Conservation (phyloP, 2,888 invertebrate genomes). For the Brachypalpus laphriformis region DNA sequence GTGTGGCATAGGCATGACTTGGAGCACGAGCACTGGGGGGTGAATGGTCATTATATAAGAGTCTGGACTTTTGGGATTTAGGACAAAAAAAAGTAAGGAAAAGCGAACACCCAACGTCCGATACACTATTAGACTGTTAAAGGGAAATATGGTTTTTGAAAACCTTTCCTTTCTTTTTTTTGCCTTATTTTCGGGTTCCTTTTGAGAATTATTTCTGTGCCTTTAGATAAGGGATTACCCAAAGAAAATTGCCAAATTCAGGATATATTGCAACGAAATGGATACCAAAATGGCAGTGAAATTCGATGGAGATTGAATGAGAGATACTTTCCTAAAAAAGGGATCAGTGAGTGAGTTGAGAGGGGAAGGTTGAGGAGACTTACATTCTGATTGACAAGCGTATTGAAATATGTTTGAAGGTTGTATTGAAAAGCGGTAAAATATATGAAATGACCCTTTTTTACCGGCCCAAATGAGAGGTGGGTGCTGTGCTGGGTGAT, state of each 20-base stretch:
- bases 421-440: constrained; percentile 29
- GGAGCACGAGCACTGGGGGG: constrained; percentile 3
- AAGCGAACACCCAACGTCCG: constrained; percentile 10
- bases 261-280: constrained; percentile 56
- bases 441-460: constrained; percentile 37
- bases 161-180: constrained; percentile 34
- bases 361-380: background rate
- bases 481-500: constrained; percentile 4
- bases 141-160: constrained; percentile 47
- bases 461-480: background rate
- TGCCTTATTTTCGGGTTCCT: constrained; percentile 1
- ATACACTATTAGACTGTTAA: constrained; percentile 46
- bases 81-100: constrained; percentile 8
- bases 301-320: constrained; percentile 50
- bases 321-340: constrained; percentile 18
- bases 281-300: constrained; percentile 28
- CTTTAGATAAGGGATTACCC: constrained; percentile 47
- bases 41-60: constrained; percentile 60
- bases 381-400: constrained; percentile 51
- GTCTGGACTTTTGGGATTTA: constrained; percentile 61
- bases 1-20: constrained; percentile 36
- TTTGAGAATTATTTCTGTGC: constrained; percentile 22
- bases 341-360: background rate
- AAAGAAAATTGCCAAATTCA: constrained; percentile 50
- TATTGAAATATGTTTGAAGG: constrained; percentile 49